Base-by-base conservation (phyloP, 2,797 vertebrate genomes). In the Lophura swinhoii region DNA sequence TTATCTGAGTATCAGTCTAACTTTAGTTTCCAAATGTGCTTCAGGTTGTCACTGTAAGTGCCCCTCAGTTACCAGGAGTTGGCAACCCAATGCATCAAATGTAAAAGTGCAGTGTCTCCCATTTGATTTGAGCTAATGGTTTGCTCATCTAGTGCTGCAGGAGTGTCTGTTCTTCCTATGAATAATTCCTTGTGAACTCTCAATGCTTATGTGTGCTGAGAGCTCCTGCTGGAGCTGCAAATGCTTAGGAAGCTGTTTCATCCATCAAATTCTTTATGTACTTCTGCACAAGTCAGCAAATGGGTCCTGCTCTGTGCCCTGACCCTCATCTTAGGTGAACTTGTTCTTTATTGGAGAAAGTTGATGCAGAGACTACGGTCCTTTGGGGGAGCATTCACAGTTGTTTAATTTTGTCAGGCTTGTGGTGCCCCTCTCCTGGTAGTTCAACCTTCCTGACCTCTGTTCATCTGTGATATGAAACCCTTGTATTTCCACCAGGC, bases 131-230 rank as follows among this genome's bases (percentile, higher is more conserved):
- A 44, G 23, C 17, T 59, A 55, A 21, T 13, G 23, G 14, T 68
- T 77, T 68, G 69, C 33, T 84, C 67, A 55, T 69, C 22, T 71
- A 0, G 37, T 71, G 28, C 79, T 91, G 53, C 17, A 41, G 66
- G 44, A 77, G 17, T 0, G 2, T 28, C 62, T 2, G 1, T 63
- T 88, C 74, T 26, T 89, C 66, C 63, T 56, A 48, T 21, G 62
- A 92, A 66, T 83, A 80, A 92, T 90, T 81, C 55, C 62, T 77
- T 85, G 90, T 64, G 55, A 84, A 37, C 72, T 69, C 53, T 12
- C 2, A 8, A 6, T 24, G 8, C 23, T 85, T 66, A 29, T 68
- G n/a, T 68, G 44, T 62, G 70, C 76, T 29, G 64, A 77, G 72
- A 62, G 31, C 53, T 92, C 69, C 72, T 68, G 69, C 66, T 80